A percentile compares a stretch with the other conserved stretches of the same genome.
Evolutionary conservation across 2,797 vertebrate species (phyloP).

Genomic region (Gymnopithys bicolor): DNA sequence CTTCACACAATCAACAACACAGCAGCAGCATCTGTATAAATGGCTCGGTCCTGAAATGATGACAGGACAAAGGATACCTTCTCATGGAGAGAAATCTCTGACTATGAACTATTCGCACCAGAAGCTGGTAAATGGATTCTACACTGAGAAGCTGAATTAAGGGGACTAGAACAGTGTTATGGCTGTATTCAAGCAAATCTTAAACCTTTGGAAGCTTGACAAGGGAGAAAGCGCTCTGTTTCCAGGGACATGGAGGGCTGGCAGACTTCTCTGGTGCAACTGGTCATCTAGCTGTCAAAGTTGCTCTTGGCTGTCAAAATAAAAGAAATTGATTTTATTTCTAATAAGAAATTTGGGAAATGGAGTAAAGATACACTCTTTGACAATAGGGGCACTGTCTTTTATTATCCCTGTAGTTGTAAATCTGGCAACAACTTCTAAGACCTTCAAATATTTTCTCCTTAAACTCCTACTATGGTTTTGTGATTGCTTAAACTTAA

Average conservation of each 20-base stretch:
- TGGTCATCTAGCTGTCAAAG: not conserved
- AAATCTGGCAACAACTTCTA: not conserved
- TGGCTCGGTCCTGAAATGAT: not conserved
- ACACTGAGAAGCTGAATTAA: not conserved
- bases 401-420: not conserved
- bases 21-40: not conserved
- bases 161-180: not conserved
- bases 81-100: not conserved
- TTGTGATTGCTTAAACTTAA: not conserved
- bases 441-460: not conserved
- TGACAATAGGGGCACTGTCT: not conserved
- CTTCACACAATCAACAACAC: rapidly evolving
- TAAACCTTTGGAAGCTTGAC: not conserved
- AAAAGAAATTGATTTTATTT: not conserved
- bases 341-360: not conserved
- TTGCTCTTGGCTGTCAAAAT: not conserved
- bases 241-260: not conserved
- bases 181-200: not conserved
- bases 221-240: not conserved
- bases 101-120: not conserved
- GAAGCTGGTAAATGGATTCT: not conserved
- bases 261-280: not conserved
- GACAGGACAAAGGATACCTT: not conserved
- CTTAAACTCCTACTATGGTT: not conserved
- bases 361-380: not conserved